phyloP scores from a whole-genome alignment of 2,797 vertebrate species.

The Pogoniulus pusillus region DNA sequence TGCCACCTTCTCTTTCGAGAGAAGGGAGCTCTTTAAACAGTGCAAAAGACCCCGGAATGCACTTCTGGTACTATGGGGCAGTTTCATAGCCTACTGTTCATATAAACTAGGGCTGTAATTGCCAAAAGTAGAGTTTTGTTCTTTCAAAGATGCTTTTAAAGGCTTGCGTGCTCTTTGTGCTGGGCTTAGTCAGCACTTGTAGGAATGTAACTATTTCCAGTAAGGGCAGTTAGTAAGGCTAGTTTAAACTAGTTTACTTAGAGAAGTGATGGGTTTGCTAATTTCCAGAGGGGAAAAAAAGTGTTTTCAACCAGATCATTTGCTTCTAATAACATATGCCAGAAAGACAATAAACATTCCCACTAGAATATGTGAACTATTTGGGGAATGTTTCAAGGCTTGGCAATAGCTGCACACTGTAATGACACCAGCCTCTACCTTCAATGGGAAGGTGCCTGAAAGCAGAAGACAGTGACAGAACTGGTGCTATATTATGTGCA shows the following conservation, averaged over 20 bases:
- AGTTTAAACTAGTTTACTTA: background rate
- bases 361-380: background rate
- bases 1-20: background rate
- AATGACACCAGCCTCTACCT: background rate
- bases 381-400: background rate
- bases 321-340: background rate
- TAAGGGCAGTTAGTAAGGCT: background rate
- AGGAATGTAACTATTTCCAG: background rate
- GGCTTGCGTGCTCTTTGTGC: background rate
- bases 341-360: background rate
- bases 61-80: background rate
- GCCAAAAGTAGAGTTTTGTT: background rate
- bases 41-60: background rate
- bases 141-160: background rate
- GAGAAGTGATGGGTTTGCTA: background rate
- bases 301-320: background rate
- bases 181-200: background rate
- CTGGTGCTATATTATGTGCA: background rate
- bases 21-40: background rate
- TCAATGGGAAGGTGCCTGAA: background rate
- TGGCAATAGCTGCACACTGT: background rate
- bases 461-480: background rate
- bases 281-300: slow-evolving; percentile 9
- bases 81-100: background rate
- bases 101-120: background rate